phyloP scores from a whole-genome alignment of 2,113 vertebrate genomes.

The Phylloscopus trochilus region DNA sequence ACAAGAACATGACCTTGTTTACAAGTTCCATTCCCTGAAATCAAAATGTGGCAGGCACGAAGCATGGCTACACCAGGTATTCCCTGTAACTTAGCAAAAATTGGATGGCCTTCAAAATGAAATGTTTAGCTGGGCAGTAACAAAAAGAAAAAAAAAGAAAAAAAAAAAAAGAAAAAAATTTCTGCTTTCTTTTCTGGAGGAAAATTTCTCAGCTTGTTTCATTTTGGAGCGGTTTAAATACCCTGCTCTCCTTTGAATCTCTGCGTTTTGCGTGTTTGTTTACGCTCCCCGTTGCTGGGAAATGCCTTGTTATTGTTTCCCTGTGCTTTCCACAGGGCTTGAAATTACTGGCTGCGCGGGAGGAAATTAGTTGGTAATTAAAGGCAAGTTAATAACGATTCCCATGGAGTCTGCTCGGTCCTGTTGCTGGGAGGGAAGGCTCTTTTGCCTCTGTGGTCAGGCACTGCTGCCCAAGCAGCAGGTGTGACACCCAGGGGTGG shows the following conservation, averaged over 20 bases:
- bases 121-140: not conserved
- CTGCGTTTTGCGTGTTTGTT: not conserved
- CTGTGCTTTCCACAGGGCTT: not conserved
- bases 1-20: too few species aligned
- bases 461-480: not conserved
- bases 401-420: not conserved
- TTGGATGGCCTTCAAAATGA: not conserved
- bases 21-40: too few species aligned
- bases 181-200: not conserved
- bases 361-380: constrained; percentile 54
- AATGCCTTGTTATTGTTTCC: not conserved
- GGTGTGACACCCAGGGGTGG: not conserved
- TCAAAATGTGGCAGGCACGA: too few species aligned
- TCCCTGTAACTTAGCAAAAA: not conserved
- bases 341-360: constrained; percentile 20
- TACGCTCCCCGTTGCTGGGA: not conserved
- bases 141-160: rapidly evolving
- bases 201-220: not conserved
- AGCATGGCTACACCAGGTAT: too few species aligned
- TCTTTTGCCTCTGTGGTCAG: not conserved
- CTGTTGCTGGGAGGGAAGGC: not conserved
- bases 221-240: not conserved
- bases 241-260: rapidly evolving
- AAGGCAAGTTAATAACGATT: constrained; percentile 23
- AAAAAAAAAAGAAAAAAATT: not conserved